These are phyloP conservation scores for Fulica atra DNA, from an alignment of 2,113 vertebrate species.

Conservation along the genomic window DNA sequence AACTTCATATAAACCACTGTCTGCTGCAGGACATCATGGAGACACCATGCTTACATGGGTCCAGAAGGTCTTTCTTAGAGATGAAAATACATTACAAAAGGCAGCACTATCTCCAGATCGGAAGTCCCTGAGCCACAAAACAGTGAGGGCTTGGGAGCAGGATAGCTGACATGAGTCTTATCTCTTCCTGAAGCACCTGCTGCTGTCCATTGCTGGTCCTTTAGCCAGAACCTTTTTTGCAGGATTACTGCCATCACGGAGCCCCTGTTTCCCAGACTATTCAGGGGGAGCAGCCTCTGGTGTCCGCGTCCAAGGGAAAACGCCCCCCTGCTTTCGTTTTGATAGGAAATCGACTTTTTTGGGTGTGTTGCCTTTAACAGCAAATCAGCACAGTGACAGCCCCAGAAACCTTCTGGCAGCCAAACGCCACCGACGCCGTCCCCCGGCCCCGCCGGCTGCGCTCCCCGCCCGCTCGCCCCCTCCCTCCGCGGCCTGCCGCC, in stretches of 20 bases:
- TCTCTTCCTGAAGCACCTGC: background rate
- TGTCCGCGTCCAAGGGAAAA: background rate
- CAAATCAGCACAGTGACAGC: accelerated
- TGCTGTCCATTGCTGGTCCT: accelerated
- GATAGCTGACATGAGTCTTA: accelerated
- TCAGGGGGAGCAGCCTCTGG: accelerated
- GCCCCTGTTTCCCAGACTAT: accelerated
- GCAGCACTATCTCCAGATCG: background rate
- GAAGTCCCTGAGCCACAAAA: background rate
- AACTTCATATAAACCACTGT: background rate
- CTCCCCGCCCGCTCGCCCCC: background rate
- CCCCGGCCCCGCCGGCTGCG: background rate
- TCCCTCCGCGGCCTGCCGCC: too few relatives aligned
- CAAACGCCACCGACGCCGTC: background rate
- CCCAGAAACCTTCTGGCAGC: background rate
- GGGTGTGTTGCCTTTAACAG: accelerated
- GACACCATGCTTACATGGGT: accelerated
- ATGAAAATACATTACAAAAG: accelerated
- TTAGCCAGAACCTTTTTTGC: accelerated
- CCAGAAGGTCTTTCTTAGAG: background rate
- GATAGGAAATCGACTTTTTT: background rate
- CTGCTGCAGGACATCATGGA: too few relatives aligned
- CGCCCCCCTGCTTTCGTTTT: background rate
- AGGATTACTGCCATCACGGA: accelerated
- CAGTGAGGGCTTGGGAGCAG: accelerated